Evolutionary conservation across 64 coral and sea anemone species (phyloP).

Genomic region (Porites lutea): DNA sequence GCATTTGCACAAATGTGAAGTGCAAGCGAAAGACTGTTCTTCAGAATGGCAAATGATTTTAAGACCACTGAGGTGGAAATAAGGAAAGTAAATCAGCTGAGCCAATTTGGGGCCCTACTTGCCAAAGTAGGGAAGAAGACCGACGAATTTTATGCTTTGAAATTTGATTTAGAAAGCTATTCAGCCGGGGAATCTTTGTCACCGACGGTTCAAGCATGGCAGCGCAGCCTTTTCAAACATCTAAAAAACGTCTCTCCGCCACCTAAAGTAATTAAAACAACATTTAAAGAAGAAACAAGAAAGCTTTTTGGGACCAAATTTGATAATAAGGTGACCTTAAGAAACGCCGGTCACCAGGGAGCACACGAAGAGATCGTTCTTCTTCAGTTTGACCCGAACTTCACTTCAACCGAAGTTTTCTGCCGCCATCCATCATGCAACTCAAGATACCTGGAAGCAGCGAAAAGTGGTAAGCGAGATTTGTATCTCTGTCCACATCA

Average conservation of each 20-base stretch:
- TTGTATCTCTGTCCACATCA: slow-evolving; percentile 62
- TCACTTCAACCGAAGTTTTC: background rate
- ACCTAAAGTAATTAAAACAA: background rate
- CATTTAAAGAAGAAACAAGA: background rate
- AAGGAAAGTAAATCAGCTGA: background rate
- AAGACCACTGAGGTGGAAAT: background rate
- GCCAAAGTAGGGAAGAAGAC: background rate
- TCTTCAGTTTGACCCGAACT: slow-evolving; percentile 65
- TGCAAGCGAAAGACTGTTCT: background rate
- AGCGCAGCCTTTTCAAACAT: background rate
- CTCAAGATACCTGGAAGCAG: background rate
- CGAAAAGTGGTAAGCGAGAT: slow-evolving; percentile 28
- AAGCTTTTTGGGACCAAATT: slow-evolving; percentile 18
- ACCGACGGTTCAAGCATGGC: background rate
- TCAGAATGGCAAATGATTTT: background rate
- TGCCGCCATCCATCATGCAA: slow-evolving; percentile 50
- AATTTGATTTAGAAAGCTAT: background rate
- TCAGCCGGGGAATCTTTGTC: background rate
- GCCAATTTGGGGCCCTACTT: background rate
- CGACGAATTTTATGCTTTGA: background rate
- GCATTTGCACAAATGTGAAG: background rate
- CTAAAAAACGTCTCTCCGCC: background rate
- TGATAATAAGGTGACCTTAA: slow-evolving; percentile 19
- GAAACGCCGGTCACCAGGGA: slow-evolving; percentile 10
- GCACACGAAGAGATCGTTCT: slow-evolving; percentile 23